Conservation (phyloP, 1,140 invertebrate species). For the Ooceraea biroi region DNA sequence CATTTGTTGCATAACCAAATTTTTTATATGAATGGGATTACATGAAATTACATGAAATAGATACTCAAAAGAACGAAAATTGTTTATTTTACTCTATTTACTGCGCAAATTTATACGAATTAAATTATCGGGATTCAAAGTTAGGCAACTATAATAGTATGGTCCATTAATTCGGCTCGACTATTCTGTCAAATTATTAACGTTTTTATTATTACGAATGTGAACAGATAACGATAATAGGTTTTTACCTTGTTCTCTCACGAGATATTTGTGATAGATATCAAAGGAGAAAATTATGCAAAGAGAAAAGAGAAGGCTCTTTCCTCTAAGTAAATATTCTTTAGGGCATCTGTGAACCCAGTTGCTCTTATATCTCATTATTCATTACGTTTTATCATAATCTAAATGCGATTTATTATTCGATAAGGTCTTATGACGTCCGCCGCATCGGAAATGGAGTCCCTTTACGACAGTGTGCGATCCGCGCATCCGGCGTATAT, state of each 20-base stretch:
- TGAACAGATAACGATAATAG: background rate
- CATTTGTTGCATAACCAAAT: too few species aligned
- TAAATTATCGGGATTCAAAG: too few species aligned
- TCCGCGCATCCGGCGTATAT: slow-evolving; percentile 1
- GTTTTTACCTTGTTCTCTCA: background rate
- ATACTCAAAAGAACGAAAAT: too few species aligned
- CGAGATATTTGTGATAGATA: background rate
- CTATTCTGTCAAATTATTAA: too few species aligned
- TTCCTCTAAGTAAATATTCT: slow-evolving; percentile 23
- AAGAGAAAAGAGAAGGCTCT: background rate
- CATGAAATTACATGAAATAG: too few species aligned
- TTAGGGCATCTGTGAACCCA: background rate
- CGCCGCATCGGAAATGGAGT: slow-evolving; percentile 37
- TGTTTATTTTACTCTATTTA: too few species aligned
- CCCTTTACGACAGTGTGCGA: slow-evolving; percentile 14
- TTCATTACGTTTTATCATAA: slow-evolving; percentile 36
- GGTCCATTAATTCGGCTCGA: too few species aligned
- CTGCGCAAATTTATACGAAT: too few species aligned
- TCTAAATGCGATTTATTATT: slow-evolving; percentile 29
- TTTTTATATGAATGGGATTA: too few species aligned
- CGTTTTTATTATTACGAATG: too few species aligned
- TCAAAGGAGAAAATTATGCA: background rate
- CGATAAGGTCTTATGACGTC: slow-evolving; percentile 33
- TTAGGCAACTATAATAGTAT: too few species aligned
- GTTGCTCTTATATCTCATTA: background rate